Evolutionary conservation across 2,888 invertebrate species (phyloP), one percentile per base, ranked within the genome.

Genomic region (Balanococcus diminutus): DNA sequence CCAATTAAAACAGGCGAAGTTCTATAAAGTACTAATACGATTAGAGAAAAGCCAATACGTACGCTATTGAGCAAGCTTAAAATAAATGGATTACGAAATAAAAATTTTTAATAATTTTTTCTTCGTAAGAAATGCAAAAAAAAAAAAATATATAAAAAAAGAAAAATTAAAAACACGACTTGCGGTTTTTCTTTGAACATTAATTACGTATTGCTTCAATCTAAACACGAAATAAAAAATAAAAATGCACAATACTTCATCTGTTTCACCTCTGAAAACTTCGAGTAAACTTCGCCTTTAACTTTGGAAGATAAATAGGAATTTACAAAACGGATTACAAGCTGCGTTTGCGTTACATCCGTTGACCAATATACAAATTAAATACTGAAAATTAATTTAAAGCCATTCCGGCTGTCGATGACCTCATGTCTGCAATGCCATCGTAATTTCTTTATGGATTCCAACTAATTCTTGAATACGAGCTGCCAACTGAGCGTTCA

Each of bases 361-460:
- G 75, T 14, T 2, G 75, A 79, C 36, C 2, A 79, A 79, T 79
- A 79, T 36, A 79, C 75, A 79, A 79, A 19, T 19, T 25, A 19
- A 79, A 79, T 79, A 79, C 75, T 79, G 75, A 79, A 5, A 36
- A 32, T 79, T 75, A 19, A 36, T 79, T 85, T 75, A 85, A 85
- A 85, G 85, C 85, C 85, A 85, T 85, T 85, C 85, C 85, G 85
- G 85, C 85, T 75, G 79, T 46, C 75, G 85, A 85, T 79, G 79
- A 39, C 79, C 85, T 93, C 93, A 94, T 92, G 95, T 94, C 90
- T 94, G 94, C 90, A 95, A 89, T 87, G 95, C 95, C n/a, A 94
- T 94, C 89, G 93, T 93, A 89, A 96, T 93, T 92, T 96, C 96
- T 90, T 94, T 93, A 91, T 96, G 96, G 90, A 96, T 94, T 88